phyloP scores from a whole-genome alignment of 2,797 vertebrate species.

The Eremophila alpestris region DNA sequence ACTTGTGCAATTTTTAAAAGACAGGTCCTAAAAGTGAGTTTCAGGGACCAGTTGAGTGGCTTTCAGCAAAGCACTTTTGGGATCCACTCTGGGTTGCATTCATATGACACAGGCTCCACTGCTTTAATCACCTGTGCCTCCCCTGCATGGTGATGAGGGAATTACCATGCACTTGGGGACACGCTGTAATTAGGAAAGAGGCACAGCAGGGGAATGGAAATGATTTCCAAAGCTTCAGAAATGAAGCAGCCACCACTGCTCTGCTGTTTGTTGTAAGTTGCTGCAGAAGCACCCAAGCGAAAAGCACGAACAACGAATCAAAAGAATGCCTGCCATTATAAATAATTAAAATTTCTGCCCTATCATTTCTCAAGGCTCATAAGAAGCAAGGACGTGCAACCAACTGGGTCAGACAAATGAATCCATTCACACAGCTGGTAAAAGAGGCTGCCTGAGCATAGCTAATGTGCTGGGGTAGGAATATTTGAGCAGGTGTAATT shows the following conservation, averaged over 20 bases:
- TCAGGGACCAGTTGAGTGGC: constrained; percentile 53
- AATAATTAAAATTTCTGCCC: constrained; percentile 78
- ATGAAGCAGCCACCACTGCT: constrained; percentile 71
- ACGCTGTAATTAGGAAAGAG: constrained; percentile 76
- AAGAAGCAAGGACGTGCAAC: constrained; percentile 59
- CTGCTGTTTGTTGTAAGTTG: constrained; percentile 70
- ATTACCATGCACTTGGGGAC: constrained; percentile 74
- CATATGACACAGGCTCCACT: constrained; percentile 63
- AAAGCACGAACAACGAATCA: constrained; percentile 47
- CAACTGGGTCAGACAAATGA: constrained; percentile 77
- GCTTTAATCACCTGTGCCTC: constrained; percentile 74
- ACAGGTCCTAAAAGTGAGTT: constrained; percentile 20
- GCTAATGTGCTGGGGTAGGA: constrained; percentile 68
- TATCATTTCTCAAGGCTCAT: constrained; percentile 71
- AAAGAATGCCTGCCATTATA: constrained; percentile 66
- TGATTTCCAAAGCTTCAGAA: constrained; percentile 72
- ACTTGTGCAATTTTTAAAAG: constrained; percentile 51
- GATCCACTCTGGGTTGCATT: constrained; percentile 58
- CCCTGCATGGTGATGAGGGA: constrained; percentile 74
- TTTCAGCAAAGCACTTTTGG: constrained; percentile 65
- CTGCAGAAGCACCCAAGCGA: constrained; percentile 58
- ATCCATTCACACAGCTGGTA: constrained; percentile 45
- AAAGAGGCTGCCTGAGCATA: constrained; percentile 53
- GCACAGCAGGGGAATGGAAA: constrained; percentile 74
- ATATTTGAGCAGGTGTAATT: constrained; percentile 77